phyloP scores from a whole-genome alignment of 2,888 invertebrate species.

The Lingula anatina region DNA sequence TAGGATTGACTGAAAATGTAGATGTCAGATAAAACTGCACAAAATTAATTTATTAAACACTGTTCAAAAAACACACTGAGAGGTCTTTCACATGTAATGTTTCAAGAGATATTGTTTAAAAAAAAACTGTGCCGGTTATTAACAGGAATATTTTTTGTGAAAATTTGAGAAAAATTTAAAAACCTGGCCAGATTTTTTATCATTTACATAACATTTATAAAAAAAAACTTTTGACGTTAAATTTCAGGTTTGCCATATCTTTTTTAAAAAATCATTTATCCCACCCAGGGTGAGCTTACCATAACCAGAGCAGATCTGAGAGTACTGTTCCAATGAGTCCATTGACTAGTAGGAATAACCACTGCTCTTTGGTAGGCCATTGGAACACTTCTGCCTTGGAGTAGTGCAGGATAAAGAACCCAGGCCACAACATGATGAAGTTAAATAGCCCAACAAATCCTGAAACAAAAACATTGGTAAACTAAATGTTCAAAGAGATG shows the following conservation, averaged over 20 bases:
- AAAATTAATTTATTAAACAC: too few species aligned
- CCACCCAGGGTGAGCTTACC: too few species aligned
- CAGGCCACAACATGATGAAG: conserved; percentile 80
- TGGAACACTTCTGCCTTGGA: conserved; percentile 76
- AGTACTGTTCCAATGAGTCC: conserved; percentile 86
- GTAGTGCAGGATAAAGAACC: conserved; percentile 81
- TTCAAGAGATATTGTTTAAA: too few species aligned
- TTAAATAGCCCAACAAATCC: conserved; percentile 92
- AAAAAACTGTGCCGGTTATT: too few species aligned
- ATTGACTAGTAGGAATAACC: conserved; percentile 74
- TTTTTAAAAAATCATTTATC: too few species aligned
- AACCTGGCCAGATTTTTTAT: neutral
- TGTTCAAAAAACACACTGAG: too few species aligned
- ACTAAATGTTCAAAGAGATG: too few species aligned
- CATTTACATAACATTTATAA: neutral
- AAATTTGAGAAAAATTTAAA: neutral
- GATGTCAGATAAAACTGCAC: too few species aligned
- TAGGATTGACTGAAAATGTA: too few species aligned
- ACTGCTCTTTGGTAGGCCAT: conserved; percentile 76
- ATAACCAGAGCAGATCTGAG: conserved; percentile 87
- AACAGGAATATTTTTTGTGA: neutral
- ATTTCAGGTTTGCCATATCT: conserved; percentile 68
- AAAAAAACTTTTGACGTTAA: neutral
- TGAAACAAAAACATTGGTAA: conserved; percentile 55
- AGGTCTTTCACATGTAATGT: too few species aligned